These are phyloP conservation scores for Lepus americanus DNA, from an alignment of 2,113 vertebrate species.

Conservation along the genomic window DNA sequence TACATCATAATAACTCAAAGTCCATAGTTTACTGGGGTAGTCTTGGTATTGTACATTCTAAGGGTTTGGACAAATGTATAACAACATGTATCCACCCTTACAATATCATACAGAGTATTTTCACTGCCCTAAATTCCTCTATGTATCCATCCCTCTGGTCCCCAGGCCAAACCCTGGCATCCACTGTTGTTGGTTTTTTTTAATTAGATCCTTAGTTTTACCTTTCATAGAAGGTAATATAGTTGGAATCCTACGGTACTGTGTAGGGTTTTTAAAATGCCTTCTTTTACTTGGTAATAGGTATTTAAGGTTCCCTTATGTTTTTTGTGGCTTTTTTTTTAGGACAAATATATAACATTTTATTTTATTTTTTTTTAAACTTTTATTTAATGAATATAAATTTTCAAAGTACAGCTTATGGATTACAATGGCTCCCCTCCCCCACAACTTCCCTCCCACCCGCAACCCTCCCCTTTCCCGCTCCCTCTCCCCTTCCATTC, in stretches of 20 bases:
- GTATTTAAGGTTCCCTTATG: neutral
- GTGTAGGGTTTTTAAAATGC: neutral
- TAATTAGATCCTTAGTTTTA: neutral
- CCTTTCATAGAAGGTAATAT: neutral
- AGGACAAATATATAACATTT: neutral
- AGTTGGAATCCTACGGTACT: neutral
- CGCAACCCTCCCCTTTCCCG: too few species aligned
- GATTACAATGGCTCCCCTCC: too few species aligned
- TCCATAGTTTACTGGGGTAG: neutral
- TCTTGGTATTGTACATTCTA: neutral
- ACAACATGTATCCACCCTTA: neutral
- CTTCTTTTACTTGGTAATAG: neutral
- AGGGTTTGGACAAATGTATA: neutral
- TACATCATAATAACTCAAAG: neutral
- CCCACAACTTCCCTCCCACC: too few species aligned
- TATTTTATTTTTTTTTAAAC: too few species aligned
- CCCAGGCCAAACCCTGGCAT: too few species aligned
- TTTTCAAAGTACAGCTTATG: too few species aligned
- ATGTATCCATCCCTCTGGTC: neutral
- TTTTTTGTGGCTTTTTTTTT: neutral
- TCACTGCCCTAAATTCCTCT: neutral
- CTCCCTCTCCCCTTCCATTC: too few species aligned
- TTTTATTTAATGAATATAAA: too few species aligned
- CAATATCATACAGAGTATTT: neutral
- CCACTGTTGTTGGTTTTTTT: neutral